phyloP scores from a whole-genome alignment of 2,888 invertebrate species.

The Tetrapedia diversipes region DNA sequence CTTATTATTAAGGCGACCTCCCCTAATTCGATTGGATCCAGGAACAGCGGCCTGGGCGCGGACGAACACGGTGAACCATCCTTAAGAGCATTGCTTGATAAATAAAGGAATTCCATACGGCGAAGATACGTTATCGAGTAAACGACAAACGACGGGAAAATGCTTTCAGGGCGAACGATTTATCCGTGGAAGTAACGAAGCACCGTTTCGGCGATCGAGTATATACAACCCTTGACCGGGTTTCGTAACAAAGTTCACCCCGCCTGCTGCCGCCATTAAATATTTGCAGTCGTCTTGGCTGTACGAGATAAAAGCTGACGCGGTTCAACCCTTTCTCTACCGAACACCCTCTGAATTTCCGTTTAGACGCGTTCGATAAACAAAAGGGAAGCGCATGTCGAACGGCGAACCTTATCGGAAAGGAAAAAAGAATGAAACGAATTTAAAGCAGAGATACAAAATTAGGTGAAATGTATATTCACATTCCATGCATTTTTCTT shows the following conservation, averaged over 20 bases:
- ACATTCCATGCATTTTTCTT: too few relatives aligned
- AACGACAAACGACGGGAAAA: slow-evolving; percentile 61
- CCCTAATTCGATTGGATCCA: slow-evolving; percentile 63
- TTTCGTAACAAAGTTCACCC: slow-evolving; percentile 24
- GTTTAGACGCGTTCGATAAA: too few relatives aligned
- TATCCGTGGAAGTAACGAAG: slow-evolving; percentile 53
- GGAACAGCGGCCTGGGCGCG: slow-evolving; percentile 7
- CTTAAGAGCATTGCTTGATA: slow-evolving; percentile 80
- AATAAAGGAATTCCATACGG: slow-evolving; percentile 73
- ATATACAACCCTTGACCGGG: slow-evolving; percentile 2
- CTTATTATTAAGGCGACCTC: slow-evolving; percentile 39
- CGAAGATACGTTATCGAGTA: slow-evolving; percentile 46
- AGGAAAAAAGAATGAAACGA: too few relatives aligned
- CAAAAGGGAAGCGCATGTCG: too few relatives aligned
- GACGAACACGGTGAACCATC: slow-evolving; percentile 4
- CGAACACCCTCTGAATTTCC: too few relatives aligned
- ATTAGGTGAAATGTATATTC: too few relatives aligned
- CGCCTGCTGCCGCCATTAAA: slow-evolving; percentile 35
- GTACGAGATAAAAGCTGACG: background rate
- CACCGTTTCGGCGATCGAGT: slow-evolving; percentile 10
- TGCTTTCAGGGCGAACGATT: slow-evolving; percentile 67
- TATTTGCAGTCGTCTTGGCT: slow-evolving; percentile 1
- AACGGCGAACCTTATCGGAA: too few relatives aligned
- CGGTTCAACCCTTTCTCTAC: background rate
- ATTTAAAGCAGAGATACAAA: too few relatives aligned